Conservation (phyloP, 2,113 vertebrate genomes). For the Natator depressus region DNA sequence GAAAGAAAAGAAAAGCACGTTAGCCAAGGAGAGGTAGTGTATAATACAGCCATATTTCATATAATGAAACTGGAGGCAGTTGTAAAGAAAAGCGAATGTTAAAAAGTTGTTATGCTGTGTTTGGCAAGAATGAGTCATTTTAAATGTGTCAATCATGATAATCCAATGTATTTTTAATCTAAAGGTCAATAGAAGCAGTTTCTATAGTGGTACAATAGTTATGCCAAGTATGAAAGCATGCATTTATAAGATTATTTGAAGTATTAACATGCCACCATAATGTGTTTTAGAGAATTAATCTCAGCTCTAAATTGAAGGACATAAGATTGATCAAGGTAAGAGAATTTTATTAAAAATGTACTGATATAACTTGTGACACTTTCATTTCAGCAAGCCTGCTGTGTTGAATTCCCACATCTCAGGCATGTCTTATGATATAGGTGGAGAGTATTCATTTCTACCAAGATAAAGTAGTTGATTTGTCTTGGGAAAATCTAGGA, state of each 20-base stretch:
- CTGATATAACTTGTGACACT: constrained; percentile 36
- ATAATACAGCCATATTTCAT: constrained; percentile 81
- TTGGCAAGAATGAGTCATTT: constrained; percentile 82
- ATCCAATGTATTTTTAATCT: constrained; percentile 82
- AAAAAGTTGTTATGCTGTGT: constrained; percentile 81
- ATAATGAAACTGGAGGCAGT: constrained; percentile 74
- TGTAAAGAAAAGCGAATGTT: constrained; percentile 77
- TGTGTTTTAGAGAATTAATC: constrained; percentile 78
- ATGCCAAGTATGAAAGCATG: constrained; percentile 75
- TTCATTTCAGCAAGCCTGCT: constrained; percentile 38
- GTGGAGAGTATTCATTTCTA: not conserved
- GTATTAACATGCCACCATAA: constrained; percentile 71
- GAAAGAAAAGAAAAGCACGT: constrained; percentile 54
- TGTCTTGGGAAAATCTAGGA: not conserved
- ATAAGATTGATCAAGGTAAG: constrained; percentile 69
- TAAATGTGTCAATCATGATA: constrained; percentile 80
- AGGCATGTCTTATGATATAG: not conserved
- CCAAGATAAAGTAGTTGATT: not conserved
- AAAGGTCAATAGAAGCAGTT: constrained; percentile 81
- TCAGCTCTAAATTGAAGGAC: constrained; percentile 74
- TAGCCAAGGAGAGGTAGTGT: constrained; percentile 74
- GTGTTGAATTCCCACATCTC: constrained; percentile 11
- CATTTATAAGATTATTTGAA: constrained; percentile 75
- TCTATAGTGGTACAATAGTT: constrained; percentile 74
- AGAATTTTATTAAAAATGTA: constrained; percentile 76